Conservation (phyloP, 2,113 vertebrate species). For the Maccullochella peelii region DNA sequence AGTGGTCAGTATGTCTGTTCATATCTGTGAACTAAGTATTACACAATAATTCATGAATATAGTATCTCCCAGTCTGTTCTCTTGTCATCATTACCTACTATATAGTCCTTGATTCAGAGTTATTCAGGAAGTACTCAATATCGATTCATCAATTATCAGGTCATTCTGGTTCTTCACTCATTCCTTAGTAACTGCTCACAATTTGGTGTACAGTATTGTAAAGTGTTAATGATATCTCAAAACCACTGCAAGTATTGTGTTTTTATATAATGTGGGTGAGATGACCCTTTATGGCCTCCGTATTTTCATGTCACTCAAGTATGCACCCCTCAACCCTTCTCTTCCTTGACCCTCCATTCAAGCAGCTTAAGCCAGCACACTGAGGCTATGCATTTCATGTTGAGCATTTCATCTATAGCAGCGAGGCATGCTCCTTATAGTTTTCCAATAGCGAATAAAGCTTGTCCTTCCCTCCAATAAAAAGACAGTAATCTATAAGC, state of each 20-base stretch:
- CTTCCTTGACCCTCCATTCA: background rate
- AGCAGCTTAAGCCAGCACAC: no score
- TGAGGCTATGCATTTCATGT: no score
- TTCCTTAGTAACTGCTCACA: background rate
- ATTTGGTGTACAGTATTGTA: no score
- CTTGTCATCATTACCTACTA: background rate
- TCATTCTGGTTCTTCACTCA: background rate
- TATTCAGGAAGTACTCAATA: background rate
- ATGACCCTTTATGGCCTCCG: background rate
- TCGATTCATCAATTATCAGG: background rate
- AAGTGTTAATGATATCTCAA: background rate
- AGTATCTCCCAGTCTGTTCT: background rate
- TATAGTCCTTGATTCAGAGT: background rate
- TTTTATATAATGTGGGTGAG: background rate
- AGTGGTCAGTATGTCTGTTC: background rate
- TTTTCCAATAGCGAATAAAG: slow-evolving; percentile 50
- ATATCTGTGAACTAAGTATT: background rate
- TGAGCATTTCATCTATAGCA: slow-evolving; percentile 38
- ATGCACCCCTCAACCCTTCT: background rate
- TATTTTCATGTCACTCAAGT: background rate
- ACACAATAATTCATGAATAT: background rate
- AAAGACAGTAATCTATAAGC: slow-evolving; percentile 65
- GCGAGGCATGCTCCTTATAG: slow-evolving; percentile 31
- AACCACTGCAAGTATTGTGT: background rate
- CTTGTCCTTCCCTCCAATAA: slow-evolving; percentile 61